phyloP scores from a whole-genome alignment of 2,113 vertebrate species.

The Lates calcarifer region DNA sequence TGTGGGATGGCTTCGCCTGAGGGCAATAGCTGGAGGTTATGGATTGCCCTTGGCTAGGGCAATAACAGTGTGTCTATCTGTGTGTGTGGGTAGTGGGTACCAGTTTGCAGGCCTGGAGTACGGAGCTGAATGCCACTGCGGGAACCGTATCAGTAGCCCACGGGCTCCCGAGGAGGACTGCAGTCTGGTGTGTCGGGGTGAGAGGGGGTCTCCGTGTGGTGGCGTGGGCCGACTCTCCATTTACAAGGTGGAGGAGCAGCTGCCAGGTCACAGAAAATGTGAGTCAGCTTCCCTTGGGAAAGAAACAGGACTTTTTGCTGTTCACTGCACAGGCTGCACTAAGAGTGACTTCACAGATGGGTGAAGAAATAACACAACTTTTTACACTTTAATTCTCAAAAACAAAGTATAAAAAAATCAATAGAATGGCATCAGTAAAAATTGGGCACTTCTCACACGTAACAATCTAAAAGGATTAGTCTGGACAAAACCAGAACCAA shows the following conservation, averaged over 20 bases:
- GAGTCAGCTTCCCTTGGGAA: slow-evolving; percentile 75
- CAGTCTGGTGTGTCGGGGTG: slow-evolving; percentile 90
- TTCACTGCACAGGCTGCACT: slow-evolving; percentile 6
- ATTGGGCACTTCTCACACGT: not conserved
- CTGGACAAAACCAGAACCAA: not conserved
- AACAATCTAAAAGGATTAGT: too few species aligned
- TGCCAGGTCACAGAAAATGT: slow-evolving; percentile 84
- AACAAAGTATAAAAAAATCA: too few species aligned
- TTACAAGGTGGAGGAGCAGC: slow-evolving; percentile 89
- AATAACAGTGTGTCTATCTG: slow-evolving; percentile 32
- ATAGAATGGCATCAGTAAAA: too few species aligned
- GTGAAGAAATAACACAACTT: not conserved
- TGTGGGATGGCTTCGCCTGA: slow-evolving; percentile 41
- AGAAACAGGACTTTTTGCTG: not conserved
- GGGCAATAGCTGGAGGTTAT: slow-evolving; percentile 55
- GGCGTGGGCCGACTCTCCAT: slow-evolving; percentile 91
- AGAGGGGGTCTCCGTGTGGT: slow-evolving; percentile 90
- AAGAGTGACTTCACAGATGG: not conserved
- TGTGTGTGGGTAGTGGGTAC: slow-evolving; percentile 87
- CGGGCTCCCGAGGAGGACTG: slow-evolving; percentile 87
- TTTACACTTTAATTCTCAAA: not conserved
- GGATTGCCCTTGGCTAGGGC: slow-evolving; percentile 22
- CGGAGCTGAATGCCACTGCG: slow-evolving; percentile 95
- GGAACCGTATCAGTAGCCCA: slow-evolving; percentile 86
- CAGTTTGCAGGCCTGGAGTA: slow-evolving; percentile 91